phyloP scores from a whole-genome alignment of 1,140 invertebrate species.

The Formica selysi region DNA sequence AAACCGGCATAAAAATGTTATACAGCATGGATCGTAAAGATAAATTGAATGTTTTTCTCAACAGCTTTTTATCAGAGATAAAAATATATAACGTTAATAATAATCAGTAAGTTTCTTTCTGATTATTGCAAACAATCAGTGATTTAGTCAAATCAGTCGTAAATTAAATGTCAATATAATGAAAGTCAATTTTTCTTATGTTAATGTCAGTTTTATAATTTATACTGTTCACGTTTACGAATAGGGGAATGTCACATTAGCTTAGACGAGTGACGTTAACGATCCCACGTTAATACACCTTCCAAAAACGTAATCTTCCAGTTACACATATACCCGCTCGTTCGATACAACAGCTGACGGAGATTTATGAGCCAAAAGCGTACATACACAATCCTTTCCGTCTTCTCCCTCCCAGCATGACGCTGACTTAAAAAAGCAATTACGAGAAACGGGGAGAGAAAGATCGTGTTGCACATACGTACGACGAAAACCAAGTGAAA shows the following conservation, averaged over 20 bases:
- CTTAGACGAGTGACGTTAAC: conserved; percentile 28
- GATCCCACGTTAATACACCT: conserved; percentile 43
- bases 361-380: conserved; percentile 54
- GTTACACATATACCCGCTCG: conserved; percentile 27
- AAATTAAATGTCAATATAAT: conserved; percentile 25
- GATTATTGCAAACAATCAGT: neutral
- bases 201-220: conserved; percentile 9
- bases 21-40: neutral
- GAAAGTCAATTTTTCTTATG: neutral
- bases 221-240: neutral
- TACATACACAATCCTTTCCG: conserved; percentile 16
- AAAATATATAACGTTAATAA: neutral
- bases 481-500: conserved; percentile 1
- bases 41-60: neutral
- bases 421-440: conserved; percentile 56
- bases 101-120: neutral
- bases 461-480: too few relatives aligned
- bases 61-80: neutral
- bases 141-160: neutral
- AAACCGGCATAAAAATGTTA: neutral
- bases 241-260: neutral
- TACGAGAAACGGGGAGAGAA: conserved; percentile 23
- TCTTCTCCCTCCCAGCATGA: conserved; percentile 7
- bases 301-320: conserved; percentile 53
- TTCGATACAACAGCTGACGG: conserved; percentile 49